Evolutionary conservation across 2,113 vertebrate genomes (phyloP), one percentile per base, ranked within the genome.

Genomic region (Pycnonotus jocosus): DNA sequence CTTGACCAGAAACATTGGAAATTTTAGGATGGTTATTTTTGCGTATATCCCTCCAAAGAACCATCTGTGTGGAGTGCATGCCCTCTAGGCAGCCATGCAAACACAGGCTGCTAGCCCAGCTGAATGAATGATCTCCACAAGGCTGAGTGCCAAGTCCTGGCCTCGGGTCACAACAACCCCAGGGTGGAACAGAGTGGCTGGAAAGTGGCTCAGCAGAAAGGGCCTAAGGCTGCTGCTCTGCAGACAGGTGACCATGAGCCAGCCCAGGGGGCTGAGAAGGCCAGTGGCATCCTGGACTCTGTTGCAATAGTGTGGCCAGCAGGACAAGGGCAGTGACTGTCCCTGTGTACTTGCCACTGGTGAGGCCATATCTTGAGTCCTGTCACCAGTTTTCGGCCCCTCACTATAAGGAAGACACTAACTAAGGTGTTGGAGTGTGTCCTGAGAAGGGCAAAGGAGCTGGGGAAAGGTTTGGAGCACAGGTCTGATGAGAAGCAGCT

Each of bases 281-380:
- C 1, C 31, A 28, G 0, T 1, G 11, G 8, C 12, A 51, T 58
- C 33, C 51, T 51, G 23, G 22, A 3, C 51, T 37, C 22, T 15
- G 20, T 7, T 37, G n/a, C 13, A 68, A 11, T 2, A 12, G 14
- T 19, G 30, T 47, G 40, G 9, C 33, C 51, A 74, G n/a, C 53
- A 81, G 69, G 24, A 81, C 0, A 78, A 40, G 30, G 45, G 21
- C 53, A 53, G 21, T 3, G 33, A 40, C 2, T 22, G 17, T 47
- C 11, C 11, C 13, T 24, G 16, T 60, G 6, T n/a, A 9, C 18
- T 15, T 11, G 17, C 17, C 54, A 54, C 47, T 31, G 15, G 17
- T 22, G 14, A 47, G n/a, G 30, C 12, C 1, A 0, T 3, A 11
- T 14, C 54, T 40, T 1, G 3, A 54, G 10, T 38, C 3, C 28